Evolutionary conservation across 2,888 invertebrate genomes (phyloP), one percentile per base, ranked within the genome.

Genomic region (Caradrina clavipalpis): DNA sequence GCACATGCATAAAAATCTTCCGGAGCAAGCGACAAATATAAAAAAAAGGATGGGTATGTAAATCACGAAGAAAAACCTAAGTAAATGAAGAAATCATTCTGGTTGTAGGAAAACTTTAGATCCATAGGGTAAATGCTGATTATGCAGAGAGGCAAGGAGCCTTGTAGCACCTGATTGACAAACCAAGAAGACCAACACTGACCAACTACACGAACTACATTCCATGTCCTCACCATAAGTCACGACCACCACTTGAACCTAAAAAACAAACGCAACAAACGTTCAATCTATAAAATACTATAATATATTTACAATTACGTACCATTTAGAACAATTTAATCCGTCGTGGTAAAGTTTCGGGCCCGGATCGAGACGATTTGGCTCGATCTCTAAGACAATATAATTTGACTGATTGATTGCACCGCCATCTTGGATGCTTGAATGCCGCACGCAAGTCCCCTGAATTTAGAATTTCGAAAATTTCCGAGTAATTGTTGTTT

Each of bases 331-430:
- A 81, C 89, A 87, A 87, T 86, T 90, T 89, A 85, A 86, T 85
- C 82, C 82, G 82, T 80, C 81, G 76, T 65, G 76, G 75, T 82
- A 80, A 73, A 84, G 82, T 82, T 91, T 90, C 85, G 91, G 89
- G 87, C 72, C 79, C 49, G 75, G 75, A 76, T 76, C 79, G 79
- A 77, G 83, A 82, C 92, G 89, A 93, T 93, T 92, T 92, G 87
- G 90, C 85, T 75, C 90, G 89, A 89, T 92, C 90, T 88, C 90
- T 91, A 91, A 94, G 95, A 95, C 95, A 95, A 94, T 93, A 92
- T 95, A 95, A 95, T 95, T 94, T 92, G 94, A 92, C 94, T 94
- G 95, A 95, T 93, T 94, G 95, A 95, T 95, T 88, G 93, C 86
- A 77, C 86, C 51, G 66, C 78, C 71, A 81, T 82, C 72, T 64